Evolutionary conservation across 2,797 vertebrate species (phyloP), one percentile per base, ranked within the genome.

Genomic region (Poecilia velifera): DNA sequence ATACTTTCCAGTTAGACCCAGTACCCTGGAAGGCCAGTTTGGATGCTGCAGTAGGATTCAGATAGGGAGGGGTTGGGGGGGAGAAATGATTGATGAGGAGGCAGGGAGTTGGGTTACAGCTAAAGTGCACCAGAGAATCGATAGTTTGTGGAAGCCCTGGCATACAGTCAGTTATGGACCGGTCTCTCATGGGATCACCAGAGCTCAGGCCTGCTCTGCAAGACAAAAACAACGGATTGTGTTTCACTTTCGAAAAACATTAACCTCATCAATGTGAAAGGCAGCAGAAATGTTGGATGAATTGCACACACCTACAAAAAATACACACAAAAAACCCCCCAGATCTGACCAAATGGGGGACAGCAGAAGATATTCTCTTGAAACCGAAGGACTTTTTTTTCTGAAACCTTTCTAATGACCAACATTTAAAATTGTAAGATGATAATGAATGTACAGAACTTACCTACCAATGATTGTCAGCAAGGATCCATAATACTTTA

Each of bases 81-180:
- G 14, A 81, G 81, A 84, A 84, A 74, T 91, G 84, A 87, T 77
- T 83, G 84, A 89, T 89, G 90, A 88, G 70, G n/a, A 72, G 84
- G 84, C 76, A 1, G 74, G 78, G 93, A 90, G 92, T 94, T 84
- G 88, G 91, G 93, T 95, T 95, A 90, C 94, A 92, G 87, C 90
- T 94, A 93, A 93, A 95, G 93, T 94, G 93, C 94, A 90, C 82
- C 74, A 46, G 82, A 79, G 89, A 80, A 94, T 95, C 93, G 49
- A 94, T 94, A 85, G 87, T 88, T 92, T 89, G 87, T 87, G 84
- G 85, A 92, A 81, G 89, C 79, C 74, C 75, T 84, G 86, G 90
- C 91, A 77, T 72, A 45, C 75, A 82, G 74, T 84, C 83, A 82
- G 81, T 87, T 92, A 89, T 85, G 87, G 89, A 77, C 81, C 4